Evolutionary conservation across 2,797 vertebrate species (phyloP).

Genomic region (Sebastes glaucus): DNA sequence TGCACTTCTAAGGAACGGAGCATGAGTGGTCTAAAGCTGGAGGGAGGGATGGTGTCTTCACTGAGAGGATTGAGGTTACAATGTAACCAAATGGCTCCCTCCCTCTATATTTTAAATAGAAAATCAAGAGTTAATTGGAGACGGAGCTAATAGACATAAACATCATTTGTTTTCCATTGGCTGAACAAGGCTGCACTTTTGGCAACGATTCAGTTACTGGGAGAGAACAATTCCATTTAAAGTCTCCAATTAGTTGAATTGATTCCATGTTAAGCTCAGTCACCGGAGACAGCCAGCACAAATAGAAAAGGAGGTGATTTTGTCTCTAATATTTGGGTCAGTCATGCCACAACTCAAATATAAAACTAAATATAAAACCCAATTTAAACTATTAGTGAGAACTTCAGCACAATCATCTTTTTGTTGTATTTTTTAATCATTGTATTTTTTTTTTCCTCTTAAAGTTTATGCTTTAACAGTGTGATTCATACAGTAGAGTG

Average conservation of each 20-base stretch:
- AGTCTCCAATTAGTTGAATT: constrained; percentile 49
- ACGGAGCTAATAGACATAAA: background rate
- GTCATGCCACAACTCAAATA: background rate
- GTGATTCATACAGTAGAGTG: background rate
- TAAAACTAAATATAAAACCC: background rate
- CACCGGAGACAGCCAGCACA: constrained; percentile 33
- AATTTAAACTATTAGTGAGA: background rate
- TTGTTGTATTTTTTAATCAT: background rate
- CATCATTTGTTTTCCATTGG: constrained; percentile 36
- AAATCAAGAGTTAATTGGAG: constrained; percentile 14
- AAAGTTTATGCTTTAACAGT: background rate
- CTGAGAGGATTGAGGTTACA: background rate
- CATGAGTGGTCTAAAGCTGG: background rate
- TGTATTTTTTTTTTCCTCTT: background rate
- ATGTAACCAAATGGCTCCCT: background rate
- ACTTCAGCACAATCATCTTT: background rate
- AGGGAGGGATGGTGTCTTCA: background rate
- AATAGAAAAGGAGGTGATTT: constrained; percentile 40
- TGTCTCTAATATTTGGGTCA: constrained; percentile 49
- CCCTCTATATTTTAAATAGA: background rate
- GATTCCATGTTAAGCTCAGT: constrained; percentile 41
- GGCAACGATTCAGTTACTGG: constrained; percentile 2
- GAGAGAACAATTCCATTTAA: constrained; percentile 44
- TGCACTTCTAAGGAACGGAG: background rate
- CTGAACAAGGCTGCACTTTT: constrained; percentile 16